A percentile compares a stretch with the other conserved stretches of the same genome.
Evolutionary conservation across 2,888 invertebrate species (phyloP).

Genomic region (Conops quadrifasciatus): DNA sequence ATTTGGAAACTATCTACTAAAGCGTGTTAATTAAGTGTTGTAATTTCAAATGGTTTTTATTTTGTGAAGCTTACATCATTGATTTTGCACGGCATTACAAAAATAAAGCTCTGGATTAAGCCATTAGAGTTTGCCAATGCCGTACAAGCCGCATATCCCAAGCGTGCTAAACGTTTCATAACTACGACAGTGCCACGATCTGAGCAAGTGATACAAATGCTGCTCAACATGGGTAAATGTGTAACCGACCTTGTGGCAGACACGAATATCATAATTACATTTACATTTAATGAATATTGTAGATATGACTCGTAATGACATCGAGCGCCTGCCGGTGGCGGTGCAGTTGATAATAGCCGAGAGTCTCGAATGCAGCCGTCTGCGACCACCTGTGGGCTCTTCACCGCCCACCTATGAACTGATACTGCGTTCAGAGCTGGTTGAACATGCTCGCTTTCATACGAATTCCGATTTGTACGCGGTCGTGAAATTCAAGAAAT

Average conservation of each 20-base stretch:
- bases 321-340: constrained; percentile 75
- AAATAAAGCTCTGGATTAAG: constrained; percentile 60
- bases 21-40: too few relatives aligned
- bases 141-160: constrained; percentile 52
- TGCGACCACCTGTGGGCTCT: constrained; percentile 77
- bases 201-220: constrained; percentile 61
- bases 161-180: constrained; percentile 56
- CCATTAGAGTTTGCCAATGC: constrained; percentile 56
- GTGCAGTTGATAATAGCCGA: constrained; percentile 75
- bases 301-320: constrained; percentile 69
- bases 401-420: constrained; percentile 74
- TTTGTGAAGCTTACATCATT: constrained; percentile 56
- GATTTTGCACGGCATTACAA: constrained; percentile 56
- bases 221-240: constrained; percentile 58
- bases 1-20: not conserved
- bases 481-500: constrained; percentile 58
- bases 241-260: not conserved
- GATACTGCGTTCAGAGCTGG: constrained; percentile 75
- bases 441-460: constrained; percentile 66
- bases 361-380: constrained; percentile 74
- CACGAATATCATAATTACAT: not conserved
- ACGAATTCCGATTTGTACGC: constrained; percentile 37
- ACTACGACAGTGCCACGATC: constrained; percentile 52
- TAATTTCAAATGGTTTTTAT: too few relatives aligned
- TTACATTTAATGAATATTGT: not conserved